phyloP scores from a whole-genome alignment of 2,797 vertebrate species.

The Rhyacichthys aspro region DNA sequence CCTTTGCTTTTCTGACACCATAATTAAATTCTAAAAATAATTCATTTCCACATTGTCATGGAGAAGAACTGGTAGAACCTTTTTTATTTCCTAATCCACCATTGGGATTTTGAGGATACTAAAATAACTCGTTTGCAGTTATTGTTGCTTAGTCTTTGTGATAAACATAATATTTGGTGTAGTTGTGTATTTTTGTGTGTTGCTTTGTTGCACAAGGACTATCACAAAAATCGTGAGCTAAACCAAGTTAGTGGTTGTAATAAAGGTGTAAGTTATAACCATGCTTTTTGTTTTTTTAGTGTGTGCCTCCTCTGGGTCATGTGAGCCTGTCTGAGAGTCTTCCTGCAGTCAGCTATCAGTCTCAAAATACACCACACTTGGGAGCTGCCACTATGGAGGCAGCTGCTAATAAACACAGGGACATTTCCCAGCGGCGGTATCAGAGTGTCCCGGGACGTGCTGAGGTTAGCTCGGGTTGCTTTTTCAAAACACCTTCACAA shows the following conservation, averaged over 20 bases:
- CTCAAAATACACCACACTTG: constrained; percentile 60
- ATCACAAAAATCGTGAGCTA: no score
- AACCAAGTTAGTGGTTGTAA: no score
- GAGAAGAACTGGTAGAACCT: not conserved
- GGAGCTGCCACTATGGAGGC: constrained; percentile 64
- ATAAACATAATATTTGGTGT: no score
- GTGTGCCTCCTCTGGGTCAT: constrained; percentile 36
- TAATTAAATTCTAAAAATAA: constrained; percentile 16
- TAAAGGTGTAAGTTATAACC: not conserved
- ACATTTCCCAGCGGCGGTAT: constrained; percentile 57
- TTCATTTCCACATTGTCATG: not conserved
- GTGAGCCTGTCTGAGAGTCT: constrained; percentile 36
- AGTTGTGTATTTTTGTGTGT: no score
- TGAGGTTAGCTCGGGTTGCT: constrained; percentile 67
- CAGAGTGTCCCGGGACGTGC: constrained; percentile 45
- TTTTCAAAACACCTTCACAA: constrained; percentile 57
- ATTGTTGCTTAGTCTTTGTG: no score
- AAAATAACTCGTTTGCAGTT: no score
- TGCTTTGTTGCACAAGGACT: no score
- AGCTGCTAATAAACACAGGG: constrained; percentile 65
- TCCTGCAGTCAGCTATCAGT: constrained; percentile 29
- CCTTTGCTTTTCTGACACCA: constrained; percentile 1
- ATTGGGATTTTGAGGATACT: no score
- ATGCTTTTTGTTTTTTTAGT: constrained; percentile 57
- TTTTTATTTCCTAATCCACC: no score